Percentiles rank a stretch among this genome's conserved stretches.
Evolutionary conservation across 2,888 invertebrate genomes (phyloP).

Genomic region (Schrankia costaestrigalis): DNA sequence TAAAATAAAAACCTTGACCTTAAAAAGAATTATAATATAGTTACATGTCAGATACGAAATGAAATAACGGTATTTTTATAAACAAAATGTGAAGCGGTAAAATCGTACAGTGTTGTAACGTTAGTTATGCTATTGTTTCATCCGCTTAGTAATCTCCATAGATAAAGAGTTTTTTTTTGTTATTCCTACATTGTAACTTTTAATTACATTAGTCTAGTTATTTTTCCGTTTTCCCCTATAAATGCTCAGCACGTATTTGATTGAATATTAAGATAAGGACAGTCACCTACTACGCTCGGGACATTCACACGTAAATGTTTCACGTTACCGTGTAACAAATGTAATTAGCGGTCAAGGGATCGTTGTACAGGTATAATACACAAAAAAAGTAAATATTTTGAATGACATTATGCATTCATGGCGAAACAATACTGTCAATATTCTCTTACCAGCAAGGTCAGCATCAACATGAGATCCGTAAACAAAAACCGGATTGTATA

Average conservation of each 20-base stretch:
- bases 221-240: slow-evolving; percentile 17
- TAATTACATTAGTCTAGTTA: slow-evolving; percentile 8
- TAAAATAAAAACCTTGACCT: too few species aligned
- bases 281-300: slow-evolving; percentile 11
- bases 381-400: slow-evolving; percentile 10
- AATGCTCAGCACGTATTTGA: slow-evolving; percentile 19
- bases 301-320: slow-evolving; percentile 15
- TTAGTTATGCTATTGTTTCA: slow-evolving; percentile 1
- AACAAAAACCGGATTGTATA: slow-evolving; percentile 68
- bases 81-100: neutral
- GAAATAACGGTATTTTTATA: neutral
- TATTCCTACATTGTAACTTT: slow-evolving; percentile 9
- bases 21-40: too few species aligned
- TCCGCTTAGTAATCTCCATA: slow-evolving; percentile 10
- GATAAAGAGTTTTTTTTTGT: slow-evolving; percentile 16
- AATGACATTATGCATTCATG: slow-evolving; percentile 22
- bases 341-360: slow-evolving; percentile 2
- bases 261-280: slow-evolving; percentile 26
- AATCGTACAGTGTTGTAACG: slow-evolving; percentile 2
- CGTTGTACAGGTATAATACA: slow-evolving; percentile 8
- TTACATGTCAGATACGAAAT: too few species aligned
- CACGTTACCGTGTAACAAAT: slow-evolving; percentile 10
- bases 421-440: slow-evolving; percentile 32
- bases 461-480: slow-evolving; percentile 55
- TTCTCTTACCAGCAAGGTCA: slow-evolving; percentile 67